Evolutionary conservation across 2,888 invertebrate species (phyloP), one percentile per base, ranked within the genome.

Genomic region (Rhamnusium bicolor): DNA sequence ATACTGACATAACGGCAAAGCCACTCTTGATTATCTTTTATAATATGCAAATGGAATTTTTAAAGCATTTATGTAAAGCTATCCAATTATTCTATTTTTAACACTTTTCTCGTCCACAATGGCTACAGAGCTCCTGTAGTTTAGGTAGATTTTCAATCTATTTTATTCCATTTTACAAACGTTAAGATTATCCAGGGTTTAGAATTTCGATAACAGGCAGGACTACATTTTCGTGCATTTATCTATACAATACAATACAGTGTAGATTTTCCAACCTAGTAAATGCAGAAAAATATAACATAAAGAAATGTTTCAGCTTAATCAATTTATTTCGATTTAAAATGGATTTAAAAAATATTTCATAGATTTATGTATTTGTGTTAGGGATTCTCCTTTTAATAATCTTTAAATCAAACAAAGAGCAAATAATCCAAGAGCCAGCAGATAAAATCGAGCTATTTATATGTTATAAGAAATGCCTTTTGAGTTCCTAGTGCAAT

Each of bases 61-160:
- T 46, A 63, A 63, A 14, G 24, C 49, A 27, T 27, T 27, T 46
- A 47, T 40, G 19, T 14, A 12, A 29, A 49, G 40, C 27, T 47
- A 63, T 27, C 49, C n/a, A 51, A 63, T 63, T 63, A 63, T 51
- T 14, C n/a, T 24, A 46, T 63, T 63, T 51, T 46, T 63, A 49
- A 49, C 49, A 14, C 49, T 56, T 21, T 56, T 56, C 56, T 29
- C 27, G 18, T 8, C 32, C 4, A 51, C 46, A 63, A 63, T 51
- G 16, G 24, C 24, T 49, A 16, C 18, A 58, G 16, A 29, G 32
- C 32, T 27, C 54, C 16, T 27, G 19, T 40, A 29, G 8, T 58
- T 18, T 24, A 32, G 58, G 14, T 58, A 32, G 29, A 58, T 58
- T 8, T 29, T 27, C 27, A 56, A 29, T 10, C 29, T 24, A 29